Evolutionary conservation across 2,113 vertebrate genomes (phyloP), one percentile per base, ranked within the genome.

Genomic region (Tichodroma muraria): DNA sequence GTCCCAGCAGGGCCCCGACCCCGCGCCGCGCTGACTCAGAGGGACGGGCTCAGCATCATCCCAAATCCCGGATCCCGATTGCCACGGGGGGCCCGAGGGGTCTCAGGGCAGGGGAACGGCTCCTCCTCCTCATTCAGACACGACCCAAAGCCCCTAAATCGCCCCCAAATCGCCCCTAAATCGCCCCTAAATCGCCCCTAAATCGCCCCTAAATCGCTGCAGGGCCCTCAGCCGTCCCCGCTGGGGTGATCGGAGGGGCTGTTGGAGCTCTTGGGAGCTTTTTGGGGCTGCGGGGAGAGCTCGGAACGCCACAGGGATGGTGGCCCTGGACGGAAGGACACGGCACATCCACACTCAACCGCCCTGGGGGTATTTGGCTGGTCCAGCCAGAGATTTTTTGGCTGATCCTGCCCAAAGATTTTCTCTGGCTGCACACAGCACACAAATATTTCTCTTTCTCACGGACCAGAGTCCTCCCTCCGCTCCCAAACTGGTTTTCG

Each of bases 331-430:
- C 71, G 30, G 60, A 6, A 42, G 79, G 61, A 57, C 6, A 0
- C 0, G 6, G 14, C 33, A 4, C 49, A 33, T 5, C 59, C 9
- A 0, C 23, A 0, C 85, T 35, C 64, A 2, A 0, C 27, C 52
- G 1, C 6, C 10, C 7, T 0, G 2, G 4, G 70, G 40, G 2
- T 1, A 1, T 45, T 33, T 8, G 47, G 24, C 33, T 22, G 49
- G 0, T 13, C 10, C 56, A 14, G 37, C 8, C 66, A 16, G 47
- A 57, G 42, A 3, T 9, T 53, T 56, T 64, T 15, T 6, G n/a
- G 33, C 50, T 10, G 40, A 3, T 65, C 17, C 44, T 22, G 25
- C 52, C 61, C 63, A 0, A 12, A 16, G 18, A 3, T 44, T 5
- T 44, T 13, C 35, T 21, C 50, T 2, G 33, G 13, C 79, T 42